Percentiles rank a stretch among this genome's conserved stretches.
phyloP scores from a whole-genome alignment of 23 tunicate species.

The Ascidia mentula region DNA sequence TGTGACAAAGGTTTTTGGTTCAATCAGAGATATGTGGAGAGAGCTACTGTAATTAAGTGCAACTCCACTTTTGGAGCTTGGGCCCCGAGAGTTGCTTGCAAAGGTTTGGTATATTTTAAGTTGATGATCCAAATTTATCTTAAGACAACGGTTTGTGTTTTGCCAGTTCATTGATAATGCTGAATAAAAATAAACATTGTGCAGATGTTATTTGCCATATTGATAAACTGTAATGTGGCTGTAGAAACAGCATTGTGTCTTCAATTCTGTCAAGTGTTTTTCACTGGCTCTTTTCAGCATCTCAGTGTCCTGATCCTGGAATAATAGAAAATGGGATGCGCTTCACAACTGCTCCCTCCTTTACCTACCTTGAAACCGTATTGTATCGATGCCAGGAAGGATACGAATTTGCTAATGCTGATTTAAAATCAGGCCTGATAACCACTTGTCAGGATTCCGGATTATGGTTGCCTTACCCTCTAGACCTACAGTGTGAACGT shows the following conservation, averaged over 20 bases:
- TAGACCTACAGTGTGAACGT: no score
- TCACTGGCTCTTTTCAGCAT: conserved; percentile 6
- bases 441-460: conserved; percentile 50
- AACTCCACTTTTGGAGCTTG: conserved; percentile 39
- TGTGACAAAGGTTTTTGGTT: conserved; percentile 70
- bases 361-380: conserved; percentile 27
- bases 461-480: conserved; percentile 35
- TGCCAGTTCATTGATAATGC: not conserved
- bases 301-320: conserved; percentile 28
- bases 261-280: no score
- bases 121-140: no score
- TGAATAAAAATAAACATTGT: no score
- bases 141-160: no score
- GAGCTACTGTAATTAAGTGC: conserved; percentile 24
- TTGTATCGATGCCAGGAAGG: conserved; percentile 67
- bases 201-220: no score
- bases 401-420: not conserved
- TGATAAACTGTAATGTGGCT: no score
- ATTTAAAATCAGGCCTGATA: conserved; percentile 16
- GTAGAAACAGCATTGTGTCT: no score
- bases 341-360: conserved; percentile 15
- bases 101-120: conserved; percentile 18
- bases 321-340: not conserved
- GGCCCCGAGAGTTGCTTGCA: conserved; percentile 41
- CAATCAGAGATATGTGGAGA: conserved; percentile 17